phyloP scores from a whole-genome alignment of 1,140 invertebrate species.

The Camponotus vicinus region DNA sequence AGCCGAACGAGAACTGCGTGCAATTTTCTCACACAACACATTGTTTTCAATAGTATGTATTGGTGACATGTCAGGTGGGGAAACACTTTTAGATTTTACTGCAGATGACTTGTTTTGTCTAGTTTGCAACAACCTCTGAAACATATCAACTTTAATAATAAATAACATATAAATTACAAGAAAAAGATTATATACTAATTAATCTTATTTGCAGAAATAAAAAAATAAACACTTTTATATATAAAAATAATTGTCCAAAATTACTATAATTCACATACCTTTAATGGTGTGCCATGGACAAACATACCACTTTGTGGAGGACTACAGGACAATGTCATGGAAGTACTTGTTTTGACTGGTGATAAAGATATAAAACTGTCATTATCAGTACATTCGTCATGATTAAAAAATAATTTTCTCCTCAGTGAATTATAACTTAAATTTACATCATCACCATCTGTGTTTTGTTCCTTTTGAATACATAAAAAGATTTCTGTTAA shows the following conservation, averaged over 20 bases:
- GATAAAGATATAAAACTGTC: constrained; percentile 74
- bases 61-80: constrained; percentile 80
- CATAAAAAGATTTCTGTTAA: background rate
- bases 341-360: constrained; percentile 71
- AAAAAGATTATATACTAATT: background rate
- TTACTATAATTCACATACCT: constrained; percentile 68
- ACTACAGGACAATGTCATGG: constrained; percentile 71
- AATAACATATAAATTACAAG: too few species aligned
- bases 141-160: background rate
- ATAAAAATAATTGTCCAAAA: constrained; percentile 19
- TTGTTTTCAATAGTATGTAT: constrained; percentile 72
- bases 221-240: background rate
- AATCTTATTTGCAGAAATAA: background rate
- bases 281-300: constrained; percentile 77
- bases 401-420: constrained; percentile 82
- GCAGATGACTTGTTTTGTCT: constrained; percentile 74
- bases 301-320: constrained; percentile 83
- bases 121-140: constrained; percentile 42
- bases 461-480: constrained; percentile 80
- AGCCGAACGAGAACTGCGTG: constrained; percentile 72
- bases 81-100: constrained; percentile 68
- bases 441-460: constrained; percentile 81
- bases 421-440: constrained; percentile 82
- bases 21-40: constrained; percentile 79
- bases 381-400: constrained; percentile 78